Base-by-base conservation (phyloP, 2,113 vertebrate species). In the Pteronura brasiliensis region DNA sequence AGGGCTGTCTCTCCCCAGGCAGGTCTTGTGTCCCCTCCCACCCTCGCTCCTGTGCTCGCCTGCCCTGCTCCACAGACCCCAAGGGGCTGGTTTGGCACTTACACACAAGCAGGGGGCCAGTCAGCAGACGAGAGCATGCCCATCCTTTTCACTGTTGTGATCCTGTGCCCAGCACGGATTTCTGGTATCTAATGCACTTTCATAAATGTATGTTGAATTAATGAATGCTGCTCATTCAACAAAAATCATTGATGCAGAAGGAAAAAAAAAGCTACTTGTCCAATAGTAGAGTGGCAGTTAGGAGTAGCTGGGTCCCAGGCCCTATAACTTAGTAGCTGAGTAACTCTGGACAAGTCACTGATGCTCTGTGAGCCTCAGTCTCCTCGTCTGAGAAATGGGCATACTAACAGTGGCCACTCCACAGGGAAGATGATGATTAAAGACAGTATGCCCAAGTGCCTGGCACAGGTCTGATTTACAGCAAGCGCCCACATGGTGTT, bases 371-470 rank as follows among this genome's bases (percentile, higher is more conserved):
- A 47, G 44, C 10, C 44, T 47, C 44, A 47, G 44, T 25, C 23
- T 63, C 39, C 34, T 72, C 10, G 14, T 59, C 81, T 39, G 36
- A 59, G 61, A 79, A 88, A 77, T 0, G 4, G 39, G 13, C 49
- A 52, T 52, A 8, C 10, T 20, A 4, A 2, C 7, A 47, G 15
- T 0, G 29, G 18, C 12, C 3, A 18, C 13, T 14, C 11, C 42
- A 10, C 1, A 13, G 49, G 13, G 36, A 39, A 12, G 0, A 21
- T 11, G 0, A 21, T 11, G 10, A 29, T 0, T 49, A 12, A 71
- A 44, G 31, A 13, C 6, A 31, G 44, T 23, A 34, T 52, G 36
- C 34, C 49, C 29, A 18, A 34, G n/a, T 0, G 6, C 17, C 49
- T 1, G 29, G 36, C 31, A 5, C 18, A 8, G 67, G 20, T 6